Conservation (phyloP, 2,113 vertebrate genomes). For the Furnarius figulus region DNA sequence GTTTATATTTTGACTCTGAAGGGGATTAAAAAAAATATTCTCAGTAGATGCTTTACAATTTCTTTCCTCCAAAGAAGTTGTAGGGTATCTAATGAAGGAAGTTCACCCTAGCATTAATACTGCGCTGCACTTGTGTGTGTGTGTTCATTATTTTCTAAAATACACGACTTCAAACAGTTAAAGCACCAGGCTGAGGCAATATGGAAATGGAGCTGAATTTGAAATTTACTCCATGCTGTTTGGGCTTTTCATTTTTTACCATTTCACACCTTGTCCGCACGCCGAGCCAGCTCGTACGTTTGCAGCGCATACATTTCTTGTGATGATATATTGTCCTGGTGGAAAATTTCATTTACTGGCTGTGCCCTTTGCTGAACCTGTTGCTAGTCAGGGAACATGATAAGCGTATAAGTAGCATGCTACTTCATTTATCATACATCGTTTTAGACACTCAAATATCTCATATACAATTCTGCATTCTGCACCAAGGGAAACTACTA, state of each 20-base stretch:
- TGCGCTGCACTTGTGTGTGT: background rate
- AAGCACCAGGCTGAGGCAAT: conserved; percentile 75
- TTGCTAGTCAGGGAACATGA: conserved; percentile 98
- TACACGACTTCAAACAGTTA: conserved; percentile 70
- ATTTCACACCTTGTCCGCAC: conserved; percentile 91
- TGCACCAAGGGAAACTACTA: conserved; percentile 79
- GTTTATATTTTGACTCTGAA: conserved; percentile 24
- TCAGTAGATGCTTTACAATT: background rate
- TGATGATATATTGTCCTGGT: conserved; percentile 99
- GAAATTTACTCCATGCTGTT: conserved; percentile 82
- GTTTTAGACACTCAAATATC: conserved; percentile 94
- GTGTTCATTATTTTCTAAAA: conserved; percentile 4
- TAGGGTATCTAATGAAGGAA: conserved; percentile 24
- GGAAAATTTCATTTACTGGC: conserved; percentile 99
- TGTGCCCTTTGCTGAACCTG: conserved; percentile 99
- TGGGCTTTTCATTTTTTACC: conserved; percentile 84
- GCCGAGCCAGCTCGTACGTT: conserved; percentile 90
- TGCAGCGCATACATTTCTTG: conserved; percentile 91
- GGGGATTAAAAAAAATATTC: background rate
- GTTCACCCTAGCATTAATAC: background rate
- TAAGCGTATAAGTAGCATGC: conserved; percentile 98
- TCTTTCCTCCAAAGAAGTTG: conserved; percentile 11
- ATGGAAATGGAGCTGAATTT: conserved; percentile 89
- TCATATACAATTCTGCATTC: conserved; percentile 90
- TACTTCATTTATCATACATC: conserved; percentile 99